These are phyloP conservation scores for Siderastrea radians DNA, from an alignment of 92 coral and sea anemone genomes.

Conservation along the genomic window DNA sequence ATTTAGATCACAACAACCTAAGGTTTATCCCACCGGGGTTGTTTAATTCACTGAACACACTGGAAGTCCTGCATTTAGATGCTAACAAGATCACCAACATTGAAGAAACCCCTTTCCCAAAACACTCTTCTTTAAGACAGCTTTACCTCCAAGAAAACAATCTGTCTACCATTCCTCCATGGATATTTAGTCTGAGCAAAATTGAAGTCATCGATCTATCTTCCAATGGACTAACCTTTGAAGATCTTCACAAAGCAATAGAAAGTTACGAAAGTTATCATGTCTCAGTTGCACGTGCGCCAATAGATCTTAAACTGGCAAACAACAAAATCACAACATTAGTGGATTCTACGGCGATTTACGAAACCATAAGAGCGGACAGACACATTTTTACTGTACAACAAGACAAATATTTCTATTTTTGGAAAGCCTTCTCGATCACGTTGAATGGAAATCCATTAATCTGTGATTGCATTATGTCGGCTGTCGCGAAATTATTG, in stretches of 20 bases:
- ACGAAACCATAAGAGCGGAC: background rate
- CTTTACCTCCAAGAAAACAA: too few species aligned
- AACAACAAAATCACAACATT: background rate
- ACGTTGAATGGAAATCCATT: too few species aligned
- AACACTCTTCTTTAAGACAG: too few species aligned
- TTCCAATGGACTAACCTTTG: background rate
- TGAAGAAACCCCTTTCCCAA: too few species aligned
- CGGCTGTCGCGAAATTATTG: too few species aligned
- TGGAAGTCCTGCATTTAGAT: background rate
- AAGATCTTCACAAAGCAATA: background rate
- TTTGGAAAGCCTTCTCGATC: too few species aligned
- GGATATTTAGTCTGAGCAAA: background rate
- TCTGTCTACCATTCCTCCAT: too few species aligned
- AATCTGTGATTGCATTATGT: too few species aligned
- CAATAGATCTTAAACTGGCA: background rate
- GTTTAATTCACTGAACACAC: background rate
- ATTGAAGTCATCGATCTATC: background rate
- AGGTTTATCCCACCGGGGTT: background rate
- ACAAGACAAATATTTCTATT: too few species aligned
- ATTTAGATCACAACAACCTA: constrained; percentile 3
- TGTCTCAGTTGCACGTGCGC: background rate
- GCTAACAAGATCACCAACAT: too few species aligned
- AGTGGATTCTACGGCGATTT: background rate
- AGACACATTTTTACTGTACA: too few species aligned
- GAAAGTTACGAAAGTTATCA: background rate